Evolutionary conservation across 2,888 invertebrate genomes (phyloP).

Genomic region (Rhaphigaster nebulosa): DNA sequence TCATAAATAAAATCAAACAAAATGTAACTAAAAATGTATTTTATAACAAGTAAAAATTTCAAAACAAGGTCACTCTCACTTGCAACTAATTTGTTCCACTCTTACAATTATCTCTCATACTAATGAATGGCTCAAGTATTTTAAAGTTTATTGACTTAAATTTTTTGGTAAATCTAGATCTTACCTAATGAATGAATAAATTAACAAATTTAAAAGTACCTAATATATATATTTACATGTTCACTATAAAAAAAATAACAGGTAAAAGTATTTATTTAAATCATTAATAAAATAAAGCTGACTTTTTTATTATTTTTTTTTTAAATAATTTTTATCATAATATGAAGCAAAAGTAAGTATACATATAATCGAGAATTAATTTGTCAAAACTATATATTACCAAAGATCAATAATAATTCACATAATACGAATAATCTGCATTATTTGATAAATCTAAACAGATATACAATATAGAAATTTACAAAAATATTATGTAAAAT

Average conservation of each 20-base stretch:
- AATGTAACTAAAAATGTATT: slow-evolving; percentile 10
- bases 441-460: neutral
- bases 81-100: neutral
- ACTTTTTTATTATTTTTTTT: neutral
- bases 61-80: neutral
- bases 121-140: slow-evolving; percentile 18
- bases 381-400: neutral
- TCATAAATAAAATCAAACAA: neutral
- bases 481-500: neutral
- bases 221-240: neutral
- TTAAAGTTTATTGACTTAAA: neutral
- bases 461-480: neutral
- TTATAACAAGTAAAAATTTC: slow-evolving; percentile 23
- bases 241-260: neutral
- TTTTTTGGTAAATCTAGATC: slow-evolving; percentile 47
- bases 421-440: neutral
- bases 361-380: neutral
- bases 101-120: slow-evolving; percentile 10
- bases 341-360: neutral
- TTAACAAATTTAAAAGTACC: slow-evolving; percentile 10
- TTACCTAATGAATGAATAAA: slow-evolving; percentile 28
- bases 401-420: neutral
- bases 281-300: neutral
- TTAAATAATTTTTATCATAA: neutral
- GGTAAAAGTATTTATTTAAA: neutral